Evolutionary conservation across 2,113 vertebrate genomes (phyloP), one percentile per base, ranked within the genome.

Genomic region (Xiphorhynchus elegans): DNA sequence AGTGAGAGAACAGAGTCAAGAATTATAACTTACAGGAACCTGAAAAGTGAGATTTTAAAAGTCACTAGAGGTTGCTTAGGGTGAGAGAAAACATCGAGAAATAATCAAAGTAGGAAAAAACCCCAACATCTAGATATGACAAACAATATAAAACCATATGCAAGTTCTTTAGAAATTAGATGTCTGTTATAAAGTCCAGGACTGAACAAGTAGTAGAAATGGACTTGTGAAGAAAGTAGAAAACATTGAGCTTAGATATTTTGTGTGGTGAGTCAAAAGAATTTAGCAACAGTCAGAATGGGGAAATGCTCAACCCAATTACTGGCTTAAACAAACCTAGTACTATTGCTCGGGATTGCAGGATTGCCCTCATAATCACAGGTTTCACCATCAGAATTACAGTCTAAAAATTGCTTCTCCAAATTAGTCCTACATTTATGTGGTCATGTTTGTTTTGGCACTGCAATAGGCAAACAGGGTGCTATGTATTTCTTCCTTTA

Each of bases 351-450:
- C 21, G 68, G 35, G 52, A 92, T 91, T 94, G 92, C 85, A 95
- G 85, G 55, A 91, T 72, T 88, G 87, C 44, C 52, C 55, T 75
- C 92, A 75, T 86, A 96, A 97, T 96, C 82, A 92, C 7, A 10
- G 82, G 92, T 74, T 96, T 87, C 28, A 15, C 26, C 59, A 59
- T 63, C 29, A 87, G 75, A 76, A 96, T 96, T 96, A 94, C 63
- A 83, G 80, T 94, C 64, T 91, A 64, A 62, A 91, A 86, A 60
- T 29, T 55, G 23, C 33, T 89, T 87, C 68, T 93, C 92, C 90
- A 96, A 93, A 97, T 95, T 94, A 86, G 85, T 63, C 72, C 86
- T 70, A 44, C 24, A 74, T 95, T 97, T 75, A 74, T 96, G 89
- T 73, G 90, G 94, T 84, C 4, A 2, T 90, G 87, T 93, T 91